Conservation (phyloP, 2,113 vertebrate species). For the Orthochromis indermauri region DNA sequence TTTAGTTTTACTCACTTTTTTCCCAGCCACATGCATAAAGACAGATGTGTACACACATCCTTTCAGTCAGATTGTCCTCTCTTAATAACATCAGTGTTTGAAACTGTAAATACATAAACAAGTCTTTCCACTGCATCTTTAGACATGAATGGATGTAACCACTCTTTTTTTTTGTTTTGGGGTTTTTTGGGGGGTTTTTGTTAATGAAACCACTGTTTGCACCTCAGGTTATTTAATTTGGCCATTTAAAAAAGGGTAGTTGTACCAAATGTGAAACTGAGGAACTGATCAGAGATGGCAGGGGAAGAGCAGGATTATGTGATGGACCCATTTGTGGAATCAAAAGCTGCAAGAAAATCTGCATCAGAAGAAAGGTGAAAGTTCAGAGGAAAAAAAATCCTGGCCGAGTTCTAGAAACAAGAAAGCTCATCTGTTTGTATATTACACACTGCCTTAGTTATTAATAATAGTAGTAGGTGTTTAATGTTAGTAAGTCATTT, state of each 20-base stretch:
- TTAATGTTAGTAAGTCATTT: neutral
- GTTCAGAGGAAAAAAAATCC: neutral
- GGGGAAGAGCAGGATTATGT: neutral
- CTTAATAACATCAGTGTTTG: neutral
- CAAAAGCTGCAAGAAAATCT: neutral
- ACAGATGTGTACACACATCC: neutral
- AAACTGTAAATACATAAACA: neutral
- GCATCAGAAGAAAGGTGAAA: neutral
- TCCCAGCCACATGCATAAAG: neutral
- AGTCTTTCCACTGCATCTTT: neutral
- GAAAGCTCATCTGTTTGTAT: neutral
- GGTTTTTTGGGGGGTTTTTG: rapidly evolving
- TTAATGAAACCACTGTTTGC: neutral
- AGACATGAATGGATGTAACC: neutral
- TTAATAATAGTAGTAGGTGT: neutral
- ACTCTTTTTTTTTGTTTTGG: neutral
- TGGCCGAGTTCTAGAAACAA: neutral
- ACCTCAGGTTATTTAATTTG: neutral
- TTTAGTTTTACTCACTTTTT: neutral
- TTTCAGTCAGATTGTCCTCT: neutral
- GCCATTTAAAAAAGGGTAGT: neutral
- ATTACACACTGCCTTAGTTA: neutral
- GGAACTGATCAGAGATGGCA: neutral
- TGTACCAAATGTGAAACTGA: neutral
- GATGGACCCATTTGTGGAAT: neutral